Base-by-base conservation (phyloP, 2,113 vertebrate genomes). In the Ptyas mucosa region DNA sequence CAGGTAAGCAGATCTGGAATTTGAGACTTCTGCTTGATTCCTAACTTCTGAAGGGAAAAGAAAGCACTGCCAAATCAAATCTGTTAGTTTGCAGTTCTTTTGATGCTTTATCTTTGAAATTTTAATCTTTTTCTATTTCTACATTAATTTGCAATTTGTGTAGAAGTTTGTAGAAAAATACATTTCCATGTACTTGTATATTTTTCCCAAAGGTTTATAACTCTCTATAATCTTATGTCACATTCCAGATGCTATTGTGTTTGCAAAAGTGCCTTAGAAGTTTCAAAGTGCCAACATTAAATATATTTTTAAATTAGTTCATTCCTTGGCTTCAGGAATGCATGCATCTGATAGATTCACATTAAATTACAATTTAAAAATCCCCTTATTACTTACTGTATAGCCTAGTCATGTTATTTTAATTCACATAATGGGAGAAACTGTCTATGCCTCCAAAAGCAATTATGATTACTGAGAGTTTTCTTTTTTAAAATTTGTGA, bases 1-100 rank as follows among this genome's bases (percentile, higher is more conserved):
- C 98, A 98, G 97, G 97, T 98, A 39, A 94, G 95, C 88, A 94
- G 61, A 29, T 34, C 34, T 34, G n/a, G 46, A 52, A 34, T 51
- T 8, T 34, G 75, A 18, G 15, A 69, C 12, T 34, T 23, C 4
- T 92, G 24, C 18, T n/a, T 18, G 23, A 24, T 85, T 81, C 11
- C 9, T 49, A n/a, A 21, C 9, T 69, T 29, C 12, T 39, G 10
- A 43, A 43, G 10, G 88, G 57, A 15, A 24, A 14, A 34, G 43
- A 14, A 20, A 21, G 29, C 14, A 29, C 26, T 87, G 53, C 8
- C n/a, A 88, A 34, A 21, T 39, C n/a, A 39, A 24, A 88, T 53
- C 86, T 20, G 14, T 87, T 51, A 29, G 29, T n/a, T 52, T 20
- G 86, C 85, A 24, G 52, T 88, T 53, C 15, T 53, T 52, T 53